Evolutionary conservation across 1,140 invertebrate genomes (phyloP).

Genomic region (Bilobella aurantiaca): DNA sequence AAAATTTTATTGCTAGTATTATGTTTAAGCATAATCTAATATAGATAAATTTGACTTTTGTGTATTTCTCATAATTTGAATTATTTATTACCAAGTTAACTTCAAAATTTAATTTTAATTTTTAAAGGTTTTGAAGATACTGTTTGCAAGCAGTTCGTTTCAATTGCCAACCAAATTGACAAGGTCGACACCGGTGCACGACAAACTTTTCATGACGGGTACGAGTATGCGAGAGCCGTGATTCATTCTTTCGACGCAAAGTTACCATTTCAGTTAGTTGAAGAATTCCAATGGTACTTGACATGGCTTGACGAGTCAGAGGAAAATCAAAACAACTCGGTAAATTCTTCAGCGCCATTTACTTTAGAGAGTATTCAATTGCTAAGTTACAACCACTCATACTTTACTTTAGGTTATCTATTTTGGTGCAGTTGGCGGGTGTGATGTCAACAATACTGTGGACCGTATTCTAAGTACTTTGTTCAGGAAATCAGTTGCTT

Average conservation of each 20-base stretch:
- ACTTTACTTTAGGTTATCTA: neutral
- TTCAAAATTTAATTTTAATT: no score
- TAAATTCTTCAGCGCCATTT: neutral
- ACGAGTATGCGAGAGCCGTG: neutral
- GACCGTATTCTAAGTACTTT: neutral
- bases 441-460: neutral
- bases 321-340: neutral
- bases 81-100: no score
- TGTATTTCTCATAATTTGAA: no score
- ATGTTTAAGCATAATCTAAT: no score
- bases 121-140: neutral
- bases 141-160: neutral
- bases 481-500: neutral
- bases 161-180: neutral
- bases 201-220: neutral
- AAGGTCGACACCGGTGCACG: neutral
- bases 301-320: neutral
- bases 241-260: neutral
- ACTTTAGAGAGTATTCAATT: neutral
- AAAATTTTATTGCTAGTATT: no score
- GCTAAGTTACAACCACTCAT: neutral
- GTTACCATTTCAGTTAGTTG: neutral
- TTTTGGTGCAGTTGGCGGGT: constrained; percentile 1
- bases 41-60: no score
- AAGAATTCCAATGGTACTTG: neutral